Evolutionary conservation across 2,888 invertebrate species (phyloP).

Genomic region (Zygogramma bicolorata): DNA sequence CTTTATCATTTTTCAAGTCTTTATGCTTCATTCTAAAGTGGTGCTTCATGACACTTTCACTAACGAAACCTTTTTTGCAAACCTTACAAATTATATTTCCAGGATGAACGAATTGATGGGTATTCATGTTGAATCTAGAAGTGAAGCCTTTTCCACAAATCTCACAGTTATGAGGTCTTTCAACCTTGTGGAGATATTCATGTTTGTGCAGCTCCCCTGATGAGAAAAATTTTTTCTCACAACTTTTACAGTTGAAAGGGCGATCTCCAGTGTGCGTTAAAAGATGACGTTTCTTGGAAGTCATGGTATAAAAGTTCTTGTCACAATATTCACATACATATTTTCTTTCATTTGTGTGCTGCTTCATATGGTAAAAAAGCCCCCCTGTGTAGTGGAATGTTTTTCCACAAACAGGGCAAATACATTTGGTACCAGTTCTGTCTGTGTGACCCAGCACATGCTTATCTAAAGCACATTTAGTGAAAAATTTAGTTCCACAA

Average conservation of each 20-base stretch:
- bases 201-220: constrained; percentile 68
- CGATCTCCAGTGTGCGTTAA: constrained; percentile 83
- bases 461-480: constrained; percentile 53
- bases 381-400: constrained; percentile 84
- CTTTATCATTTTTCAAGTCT: constrained; percentile 67
- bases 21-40: constrained; percentile 45
- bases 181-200: constrained; percentile 66
- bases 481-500: constrained; percentile 77
- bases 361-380: constrained; percentile 52
- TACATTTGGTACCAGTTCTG: constrained; percentile 75
- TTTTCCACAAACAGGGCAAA: constrained; percentile 85
- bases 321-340: constrained; percentile 51
- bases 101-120: constrained; percentile 68
- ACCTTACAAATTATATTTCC: constrained; percentile 50
- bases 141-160: constrained; percentile 66
- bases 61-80: constrained; percentile 50
- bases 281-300: constrained; percentile 81
- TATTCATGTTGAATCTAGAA: constrained; percentile 62
- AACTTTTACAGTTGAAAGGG: constrained; percentile 80
- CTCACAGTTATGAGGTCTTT: constrained; percentile 64
- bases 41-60: constrained; percentile 42
- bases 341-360: constrained; percentile 51
- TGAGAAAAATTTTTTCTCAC: constrained; percentile 84
- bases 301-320: constrained; percentile 49
- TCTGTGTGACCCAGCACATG: constrained; percentile 31